Base-by-base conservation (phyloP, 2,888 invertebrate genomes). In the Drosophila lacicola region DNA sequence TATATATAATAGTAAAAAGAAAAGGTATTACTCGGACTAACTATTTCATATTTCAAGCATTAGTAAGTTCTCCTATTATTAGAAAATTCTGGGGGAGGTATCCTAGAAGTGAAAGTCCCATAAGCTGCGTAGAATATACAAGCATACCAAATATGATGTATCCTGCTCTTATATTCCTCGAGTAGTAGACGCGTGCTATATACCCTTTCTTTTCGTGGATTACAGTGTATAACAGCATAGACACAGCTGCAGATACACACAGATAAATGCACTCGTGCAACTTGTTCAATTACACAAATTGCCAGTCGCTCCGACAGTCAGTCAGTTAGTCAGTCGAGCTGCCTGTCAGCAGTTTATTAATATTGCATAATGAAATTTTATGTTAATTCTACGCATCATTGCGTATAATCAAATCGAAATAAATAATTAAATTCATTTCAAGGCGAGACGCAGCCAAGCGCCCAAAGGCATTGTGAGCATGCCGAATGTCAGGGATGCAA, bases 311-410 rank as follows among this genome's bases (percentile, higher is more conserved):
- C 50, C 57, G 51, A 39, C 55, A 54, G 34, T 33, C 55, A n/a
- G 33, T 14, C 65, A 5, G 49, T 29, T 49, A 21, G 64, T 21
- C 60, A 39, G 58, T 58, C 76, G 61, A 69, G 33, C 61, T 67
- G 74, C 74, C 83, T 75, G 76, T 87, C 85, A 67, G 65, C 82
- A 82, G 84, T 89, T 80, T 83, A 88, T 78, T 80, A 88, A 82
- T 84, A 81, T 88, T 85, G 80, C 85, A 84, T 91, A 92, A 91
- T 91, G 81, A 84, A 91, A 92, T 92, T 91, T 89, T 84, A 89
- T 92, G 88, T 92, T 91, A 92, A 92, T 91, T 91, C 90, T 91
- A 86, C 88, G 92, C 90, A 88, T 91, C 91, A 90, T 88, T 91
- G 91, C 88, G 80, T 85, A 80, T 91, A 92, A 92, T 91, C 84